Base-by-base conservation (phyloP, 2,797 vertebrate species). In the Nasua narica region DNA sequence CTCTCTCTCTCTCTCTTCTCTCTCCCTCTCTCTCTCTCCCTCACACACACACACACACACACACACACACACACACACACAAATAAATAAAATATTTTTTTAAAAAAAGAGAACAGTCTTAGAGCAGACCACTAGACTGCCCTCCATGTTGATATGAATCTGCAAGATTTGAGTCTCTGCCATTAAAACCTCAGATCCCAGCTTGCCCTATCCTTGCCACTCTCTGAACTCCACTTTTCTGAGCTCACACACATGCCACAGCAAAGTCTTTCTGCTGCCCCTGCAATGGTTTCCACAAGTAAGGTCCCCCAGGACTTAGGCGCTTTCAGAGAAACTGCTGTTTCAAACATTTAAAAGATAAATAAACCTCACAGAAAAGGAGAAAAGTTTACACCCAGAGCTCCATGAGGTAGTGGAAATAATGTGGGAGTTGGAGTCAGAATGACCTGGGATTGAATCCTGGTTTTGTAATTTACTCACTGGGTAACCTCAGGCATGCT, bases 331-430 rank as follows among this genome's bases (percentile, higher is more conserved):
- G 3, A 95, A 93, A 69, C 2, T 16, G 54, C 16, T 54, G 0
- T 79, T 74, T 91, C 79, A 92, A 91, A 94, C 48, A 89, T 32
- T 37, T 62, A 74, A 97, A 94, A 62, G 77, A 76, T 76, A 83
- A 94, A 88, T 76, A 84, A 90, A 29, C 5, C 50, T 86, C 76
- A 70, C 1, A 46, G 65, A 37, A 50, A 65, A 15, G 13, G 37
- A 87, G 7, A 69, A 21, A 93, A 85, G 29, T 77, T 91, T n/a
- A 91, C 12, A 50, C 7, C 27, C 27, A 65, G 11, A 74, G 16
- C 3, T 92, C 27, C 18, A 9, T 79, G 86, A 19, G 23, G 3
- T 12, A 35, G 5, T 48, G 27, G 23, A 88, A 91, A 94, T 56
- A 92, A 78, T 16, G 16, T 60, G 5, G 50, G 50, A 84, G n/a